Conservation (phyloP, 2,113 vertebrate genomes). For the Silurus asotus region DNA sequence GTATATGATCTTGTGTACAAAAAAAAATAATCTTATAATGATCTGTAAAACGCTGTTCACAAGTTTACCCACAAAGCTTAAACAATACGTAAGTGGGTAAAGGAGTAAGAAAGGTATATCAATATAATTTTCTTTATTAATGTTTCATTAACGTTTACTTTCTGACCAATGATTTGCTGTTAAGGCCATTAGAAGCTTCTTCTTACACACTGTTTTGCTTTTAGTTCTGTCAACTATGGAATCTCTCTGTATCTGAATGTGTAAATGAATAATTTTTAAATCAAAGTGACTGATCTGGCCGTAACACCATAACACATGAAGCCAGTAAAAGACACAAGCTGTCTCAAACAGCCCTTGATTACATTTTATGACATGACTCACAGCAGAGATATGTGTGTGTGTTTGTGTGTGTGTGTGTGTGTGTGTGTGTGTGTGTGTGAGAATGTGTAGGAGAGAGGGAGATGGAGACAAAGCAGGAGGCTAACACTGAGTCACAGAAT, state of each 20-base stretch:
- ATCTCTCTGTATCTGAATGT: background rate
- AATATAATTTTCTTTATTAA: no score
- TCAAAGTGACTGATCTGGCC: background rate
- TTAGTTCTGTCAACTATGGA: background rate
- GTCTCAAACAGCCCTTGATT: conserved; percentile 65
- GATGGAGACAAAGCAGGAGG: background rate
- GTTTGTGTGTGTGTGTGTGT: conserved; percentile 3
- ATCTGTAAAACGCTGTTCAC: no score
- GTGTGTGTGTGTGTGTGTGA: conserved; percentile 24
- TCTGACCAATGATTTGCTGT: no score
- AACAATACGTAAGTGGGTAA: no score
- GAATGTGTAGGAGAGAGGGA: background rate
- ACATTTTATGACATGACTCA: conserved; percentile 69
- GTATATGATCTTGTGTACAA: no score
- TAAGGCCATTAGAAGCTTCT: no score
- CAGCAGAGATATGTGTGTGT: conserved; percentile 58
- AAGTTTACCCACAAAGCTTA: no score
- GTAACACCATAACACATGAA: conserved; percentile 24
- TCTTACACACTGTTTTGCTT: background rate
- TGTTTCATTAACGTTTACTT: no score
- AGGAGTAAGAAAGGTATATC: no score
- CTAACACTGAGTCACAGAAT: conserved; percentile 24
- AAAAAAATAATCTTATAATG: no score
- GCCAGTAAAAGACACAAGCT: conserved; percentile 62
- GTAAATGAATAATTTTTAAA: background rate